Percentiles rank a stretch among this genome's conserved stretches.
Evolutionary conservation across 2,888 invertebrate species (phyloP).

Genomic region (Pyralis farinalis): DNA sequence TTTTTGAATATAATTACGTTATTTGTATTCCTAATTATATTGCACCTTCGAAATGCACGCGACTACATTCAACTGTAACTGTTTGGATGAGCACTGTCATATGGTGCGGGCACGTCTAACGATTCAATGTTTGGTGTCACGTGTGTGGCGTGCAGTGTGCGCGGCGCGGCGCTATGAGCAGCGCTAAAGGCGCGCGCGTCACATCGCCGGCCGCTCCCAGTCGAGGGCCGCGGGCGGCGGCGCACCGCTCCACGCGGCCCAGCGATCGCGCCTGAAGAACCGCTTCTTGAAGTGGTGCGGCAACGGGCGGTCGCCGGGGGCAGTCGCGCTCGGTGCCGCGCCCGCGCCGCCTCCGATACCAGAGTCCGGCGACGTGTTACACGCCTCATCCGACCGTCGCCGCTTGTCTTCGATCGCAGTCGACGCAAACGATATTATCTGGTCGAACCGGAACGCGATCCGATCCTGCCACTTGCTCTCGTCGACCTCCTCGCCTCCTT

Average conservation of each 20-base stretch:
- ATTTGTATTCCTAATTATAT: too few relatives aligned
- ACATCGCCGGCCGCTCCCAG: slow-evolving; percentile 76
- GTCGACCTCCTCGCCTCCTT: slow-evolving; percentile 85
- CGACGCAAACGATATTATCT: slow-evolving; percentile 95
- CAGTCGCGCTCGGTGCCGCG: slow-evolving; percentile 22
- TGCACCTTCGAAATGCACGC: too few relatives aligned
- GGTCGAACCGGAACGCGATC: slow-evolving; percentile 96
- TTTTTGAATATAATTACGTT: too few relatives aligned
- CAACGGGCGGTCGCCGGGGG: slow-evolving; percentile 50
- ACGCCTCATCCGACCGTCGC: slow-evolving; percentile 89
- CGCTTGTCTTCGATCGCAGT: slow-evolving; percentile 94
- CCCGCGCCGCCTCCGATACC: slow-evolving; percentile 84
- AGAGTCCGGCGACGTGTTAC: slow-evolving; percentile 91
- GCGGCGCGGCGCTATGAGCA: slow-evolving; percentile 23
- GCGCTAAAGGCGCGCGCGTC: slow-evolving; percentile 55
- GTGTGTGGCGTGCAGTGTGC: too few relatives aligned
- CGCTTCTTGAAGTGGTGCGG: slow-evolving; percentile 90
- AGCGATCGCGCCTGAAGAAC: slow-evolving; percentile 88
- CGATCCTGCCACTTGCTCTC: slow-evolving; percentile 96
- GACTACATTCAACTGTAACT: too few relatives aligned
- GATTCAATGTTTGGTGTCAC: too few relatives aligned
- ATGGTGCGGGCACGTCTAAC: too few relatives aligned
- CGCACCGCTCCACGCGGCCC: slow-evolving; percentile 78
- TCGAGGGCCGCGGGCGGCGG: slow-evolving; percentile 66
- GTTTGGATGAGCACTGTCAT: too few relatives aligned